Evolutionary conservation across 2,888 invertebrate species (phyloP), one percentile per base, ranked within the genome.

Genomic region (Noctuana brunneofusca): DNA sequence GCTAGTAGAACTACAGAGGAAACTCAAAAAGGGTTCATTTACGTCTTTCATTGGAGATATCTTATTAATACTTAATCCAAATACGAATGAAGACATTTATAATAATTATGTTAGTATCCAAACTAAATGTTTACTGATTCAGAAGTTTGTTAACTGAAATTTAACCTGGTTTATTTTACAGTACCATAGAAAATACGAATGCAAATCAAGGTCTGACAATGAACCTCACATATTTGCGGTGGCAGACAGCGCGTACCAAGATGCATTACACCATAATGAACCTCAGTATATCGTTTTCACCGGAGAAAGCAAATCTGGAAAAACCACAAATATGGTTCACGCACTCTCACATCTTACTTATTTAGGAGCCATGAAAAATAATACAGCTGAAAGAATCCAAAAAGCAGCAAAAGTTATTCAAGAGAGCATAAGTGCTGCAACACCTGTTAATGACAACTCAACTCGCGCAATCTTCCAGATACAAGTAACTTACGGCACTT

Each of bases 271-370:
- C 81, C 96, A 98, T 80, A 95, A 95, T 70, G 95, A 95, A 71
- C 94, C 96, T 1, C 97, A 98, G 83, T 95, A 97, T 81, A 95
- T 98, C 65, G 92, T 98, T 4, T 94, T 98, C 69, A 95, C 96
- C 46, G 98, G 98, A 1, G 98, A 98, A 91, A 96, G 96, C 69
- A 96, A 96, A 76, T 96, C 98, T 0, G 98, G 98, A 1, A 98
- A 98, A 90, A 96, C 97, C 0, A 96, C 96, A 32, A 97, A 96
- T 78, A 95, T 96, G 81, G 89, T 95, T 41, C 94, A 97, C 68
- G 87, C 97, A 48, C 88, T 98, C 32, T 94, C 95, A 56, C 98
- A 98, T 81, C 92, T 98, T 1, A 94, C 96, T 69, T 95, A 93
- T 78, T 91, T 98, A 71, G 97, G 98, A 56, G 93, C 95, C 72